A percentile compares a stretch with the other conserved stretches of the same genome.
Evolutionary conservation across 1,140 invertebrate species (phyloP).

Genomic region (Bombus fervidus): DNA sequence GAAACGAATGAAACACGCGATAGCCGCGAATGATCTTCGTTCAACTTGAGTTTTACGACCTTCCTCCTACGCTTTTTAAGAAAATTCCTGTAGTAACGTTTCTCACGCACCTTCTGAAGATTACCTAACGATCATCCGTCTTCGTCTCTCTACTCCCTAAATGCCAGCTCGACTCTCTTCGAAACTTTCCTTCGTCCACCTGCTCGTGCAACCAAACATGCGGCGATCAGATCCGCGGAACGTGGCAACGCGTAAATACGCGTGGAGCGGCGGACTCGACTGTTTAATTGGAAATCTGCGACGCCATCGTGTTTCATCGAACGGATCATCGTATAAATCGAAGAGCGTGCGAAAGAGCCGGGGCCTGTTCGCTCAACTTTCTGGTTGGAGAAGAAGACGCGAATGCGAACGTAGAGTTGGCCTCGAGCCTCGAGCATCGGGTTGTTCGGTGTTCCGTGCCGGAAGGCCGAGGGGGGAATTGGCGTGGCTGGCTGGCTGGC

Average conservation of each 20-base stretch:
- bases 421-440: neutral
- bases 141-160: neutral
- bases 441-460: neutral
- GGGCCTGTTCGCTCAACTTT: neutral
- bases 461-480: neutral
- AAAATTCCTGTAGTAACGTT: too few relatives aligned
- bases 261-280: too few relatives aligned
- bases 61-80: too few relatives aligned
- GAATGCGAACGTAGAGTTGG: neutral
- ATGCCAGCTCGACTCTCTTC: neutral
- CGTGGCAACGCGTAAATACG: too few relatives aligned
- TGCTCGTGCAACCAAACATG: neutral
- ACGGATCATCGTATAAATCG: neutral
- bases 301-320: neutral
- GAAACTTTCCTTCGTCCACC: neutral
- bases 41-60: too few relatives aligned
- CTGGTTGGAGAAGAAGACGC: neutral
- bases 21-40: too few relatives aligned
- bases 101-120: too few relatives aligned
- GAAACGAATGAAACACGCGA: too few relatives aligned
- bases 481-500: constrained; percentile 35
- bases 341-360: neutral
- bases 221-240: too few relatives aligned
- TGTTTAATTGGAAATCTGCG: neutral
- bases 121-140: too few relatives aligned